These are phyloP conservation scores for Echinometra lucunter DNA, from an alignment of 53 echinoderm and acorn worm genomes.

Conservation along the genomic window DNA sequence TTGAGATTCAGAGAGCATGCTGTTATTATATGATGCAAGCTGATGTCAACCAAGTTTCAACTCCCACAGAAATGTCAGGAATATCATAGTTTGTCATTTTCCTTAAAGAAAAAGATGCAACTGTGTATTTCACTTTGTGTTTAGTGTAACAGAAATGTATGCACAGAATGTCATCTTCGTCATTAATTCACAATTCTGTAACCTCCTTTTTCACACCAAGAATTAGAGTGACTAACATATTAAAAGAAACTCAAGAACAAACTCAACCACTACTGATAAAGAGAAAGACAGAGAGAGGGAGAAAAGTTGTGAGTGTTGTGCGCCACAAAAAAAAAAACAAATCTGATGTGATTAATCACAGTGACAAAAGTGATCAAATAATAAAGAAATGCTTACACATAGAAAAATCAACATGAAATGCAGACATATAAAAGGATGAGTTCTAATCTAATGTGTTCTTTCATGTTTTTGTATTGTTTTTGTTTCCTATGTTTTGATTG, in stretches of 20 bases:
- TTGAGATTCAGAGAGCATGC: constrained; percentile 3
- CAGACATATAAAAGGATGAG: constrained; percentile 51
- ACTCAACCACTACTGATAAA: constrained; percentile 12
- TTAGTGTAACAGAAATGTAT: background rate
- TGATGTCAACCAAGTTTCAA: constrained; percentile 33
- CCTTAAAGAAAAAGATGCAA: background rate
- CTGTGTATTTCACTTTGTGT: background rate
- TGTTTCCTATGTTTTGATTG: background rate
- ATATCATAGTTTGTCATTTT: background rate
- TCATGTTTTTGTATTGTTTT: background rate
- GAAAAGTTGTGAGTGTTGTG: constrained; percentile 60
- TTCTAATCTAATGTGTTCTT: constrained; percentile 46
- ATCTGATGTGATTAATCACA: constrained; percentile 36
- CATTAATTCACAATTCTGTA: background rate
- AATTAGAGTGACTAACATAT: constrained; percentile 18
- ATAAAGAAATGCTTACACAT: constrained; percentile 60
- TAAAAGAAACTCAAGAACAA: constrained; percentile 51
- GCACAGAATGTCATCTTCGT: background rate
- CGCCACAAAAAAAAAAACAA: constrained; percentile 42
- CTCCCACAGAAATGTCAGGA: background rate
- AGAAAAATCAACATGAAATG: constrained; percentile 42
- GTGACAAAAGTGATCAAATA: constrained; percentile 56
- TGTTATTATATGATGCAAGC: constrained; percentile 36
- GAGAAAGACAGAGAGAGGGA: constrained; percentile 13
- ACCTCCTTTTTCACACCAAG: constrained; percentile 2